Percentiles rank a stretch among this genome's conserved stretches.
Evolutionary conservation across 1,140 invertebrate species (phyloP).

Genomic region (Drosophila bocki): DNA sequence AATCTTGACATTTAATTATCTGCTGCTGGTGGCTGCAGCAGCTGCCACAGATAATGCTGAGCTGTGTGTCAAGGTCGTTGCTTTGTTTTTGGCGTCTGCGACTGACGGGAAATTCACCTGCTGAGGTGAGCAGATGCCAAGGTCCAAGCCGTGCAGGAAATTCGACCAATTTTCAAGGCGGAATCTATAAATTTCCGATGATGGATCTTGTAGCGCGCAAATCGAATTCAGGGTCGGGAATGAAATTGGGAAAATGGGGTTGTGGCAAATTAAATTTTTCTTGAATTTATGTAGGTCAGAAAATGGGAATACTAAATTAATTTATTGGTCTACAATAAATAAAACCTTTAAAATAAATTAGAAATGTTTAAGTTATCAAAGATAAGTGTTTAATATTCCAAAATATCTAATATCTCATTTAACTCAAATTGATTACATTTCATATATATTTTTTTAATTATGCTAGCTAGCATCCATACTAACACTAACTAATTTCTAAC

Average conservation of each 20-base stretch:
- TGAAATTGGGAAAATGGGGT: background rate
- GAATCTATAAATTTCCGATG: constrained; percentile 24
- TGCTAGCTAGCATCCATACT: background rate
- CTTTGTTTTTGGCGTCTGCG: constrained; percentile 34
- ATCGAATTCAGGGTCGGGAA: constrained; percentile 10
- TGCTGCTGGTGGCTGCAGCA: constrained; percentile 46
- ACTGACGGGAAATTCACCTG: constrained; percentile 26
- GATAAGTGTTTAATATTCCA: background rate
- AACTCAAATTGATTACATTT: background rate
- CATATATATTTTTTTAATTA: background rate
- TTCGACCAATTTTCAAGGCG: constrained; percentile 40
- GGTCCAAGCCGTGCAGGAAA: constrained; percentile 34
- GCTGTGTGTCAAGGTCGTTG: constrained; percentile 60
- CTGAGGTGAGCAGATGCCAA: constrained; percentile 35
- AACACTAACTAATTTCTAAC: constrained; percentile 19
- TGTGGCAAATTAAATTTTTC: background rate
- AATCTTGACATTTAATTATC: constrained; percentile 77
- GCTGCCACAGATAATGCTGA: constrained; percentile 12
- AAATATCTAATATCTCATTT: background rate
- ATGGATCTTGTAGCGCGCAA: background rate
- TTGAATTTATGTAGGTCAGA: background rate
- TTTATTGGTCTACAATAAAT: background rate
- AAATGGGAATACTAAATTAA: background rate
- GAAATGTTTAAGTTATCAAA: background rate
- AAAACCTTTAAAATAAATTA: background rate